Evolutionary conservation across 2,113 vertebrate genomes (phyloP), one percentile per base, ranked within the genome.

Genomic region (Myiopsitta monachus): DNA sequence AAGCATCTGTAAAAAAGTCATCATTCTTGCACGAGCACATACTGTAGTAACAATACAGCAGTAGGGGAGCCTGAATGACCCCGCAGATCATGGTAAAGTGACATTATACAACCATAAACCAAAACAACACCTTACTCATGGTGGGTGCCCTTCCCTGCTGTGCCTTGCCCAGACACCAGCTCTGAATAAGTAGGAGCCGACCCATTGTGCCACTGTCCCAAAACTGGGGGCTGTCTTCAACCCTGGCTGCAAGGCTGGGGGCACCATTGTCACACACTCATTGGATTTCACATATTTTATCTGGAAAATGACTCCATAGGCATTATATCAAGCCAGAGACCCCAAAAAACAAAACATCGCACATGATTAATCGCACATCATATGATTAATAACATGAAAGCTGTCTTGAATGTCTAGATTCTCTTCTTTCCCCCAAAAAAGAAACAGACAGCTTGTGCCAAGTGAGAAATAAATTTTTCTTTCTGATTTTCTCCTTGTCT

Each of bases 401-500:
- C 49, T 46, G 46, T 33, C 79, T 78, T 6, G 5, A 59, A 74
- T 44, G 76, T 43, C 64, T 83, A 47, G 21, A 54, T 63, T 78
- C 5, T 47, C 18, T 44, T 41, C 47, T 51, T 26, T 1, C 7
- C 6, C 18, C 33, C 33, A 39, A 18, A 69, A 88, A 94, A 83
- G 76, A 91, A 84, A 76, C 52, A 81, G 72, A 83, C 31, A 59
- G 83, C 57, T 90, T 4, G 14, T 73, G 85, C 87, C 63, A 31
- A 24, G 43, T 70, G 69, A 94, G 67, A 84, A 93, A 92, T 91
- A 94, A 87, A 57, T 94, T 95, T 93, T 89, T 95, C 76, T 74
- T 78, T 85, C 92, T 92, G 47, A 87, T 96, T 94, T 96, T 92
- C 87, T 85, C 30, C 59, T 64, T 54, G 57, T 95, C 83, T 94